Evolutionary conservation across 2,797 vertebrate species (phyloP).

Genomic region (Mormyrops boulengeri): DNA sequence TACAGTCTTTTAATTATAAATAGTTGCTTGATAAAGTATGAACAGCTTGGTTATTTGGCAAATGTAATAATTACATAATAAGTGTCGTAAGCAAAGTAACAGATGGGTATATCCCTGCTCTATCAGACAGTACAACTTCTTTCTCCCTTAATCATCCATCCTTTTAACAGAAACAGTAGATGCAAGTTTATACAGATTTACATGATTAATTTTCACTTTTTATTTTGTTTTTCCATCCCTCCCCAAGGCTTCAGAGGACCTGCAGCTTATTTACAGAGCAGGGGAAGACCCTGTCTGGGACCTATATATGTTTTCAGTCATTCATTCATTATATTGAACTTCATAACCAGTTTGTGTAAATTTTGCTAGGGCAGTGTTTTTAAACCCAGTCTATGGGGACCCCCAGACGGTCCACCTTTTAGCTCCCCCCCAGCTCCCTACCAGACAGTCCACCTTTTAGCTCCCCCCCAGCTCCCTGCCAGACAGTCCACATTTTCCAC

Average conservation of each 20-base stretch:
- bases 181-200: background rate
- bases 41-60: constrained; percentile 15
- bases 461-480: background rate
- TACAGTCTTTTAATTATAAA: constrained; percentile 15
- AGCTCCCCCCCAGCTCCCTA: background rate
- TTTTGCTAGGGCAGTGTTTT: background rate
- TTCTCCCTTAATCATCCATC: background rate
- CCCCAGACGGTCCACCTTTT: background rate
- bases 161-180: background rate
- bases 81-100: constrained; percentile 11
- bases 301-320: background rate
- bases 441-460: background rate
- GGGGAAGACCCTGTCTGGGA: background rate
- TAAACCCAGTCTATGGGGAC: background rate
- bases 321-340: background rate
- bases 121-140: constrained; percentile 11
- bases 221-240: background rate
- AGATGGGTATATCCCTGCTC: constrained; percentile 16
- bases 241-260: background rate
- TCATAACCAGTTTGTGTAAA: background rate
- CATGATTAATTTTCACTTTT: background rate
- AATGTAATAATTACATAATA: constrained; percentile 21
- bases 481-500: background rate
- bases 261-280: background rate
- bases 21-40: constrained; percentile 9